Conservation (phyloP, 2,113 vertebrate species). For the Tenebrosternarchus preto region DNA sequence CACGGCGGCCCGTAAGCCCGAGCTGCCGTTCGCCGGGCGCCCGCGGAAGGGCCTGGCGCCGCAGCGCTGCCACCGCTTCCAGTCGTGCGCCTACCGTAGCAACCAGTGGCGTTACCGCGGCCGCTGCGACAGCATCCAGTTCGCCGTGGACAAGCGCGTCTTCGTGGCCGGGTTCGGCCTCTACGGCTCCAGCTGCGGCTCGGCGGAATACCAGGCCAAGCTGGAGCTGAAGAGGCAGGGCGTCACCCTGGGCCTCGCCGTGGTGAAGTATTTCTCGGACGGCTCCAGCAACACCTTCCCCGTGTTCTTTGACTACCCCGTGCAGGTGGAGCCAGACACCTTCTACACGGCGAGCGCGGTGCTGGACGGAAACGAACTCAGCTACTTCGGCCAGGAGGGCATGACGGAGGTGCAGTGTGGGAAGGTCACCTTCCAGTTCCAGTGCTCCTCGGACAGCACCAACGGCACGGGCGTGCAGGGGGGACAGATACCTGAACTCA, state of each 20-base stretch:
- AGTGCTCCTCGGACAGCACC: slow-evolving; percentile 98
- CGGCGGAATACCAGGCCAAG: slow-evolving; percentile 92
- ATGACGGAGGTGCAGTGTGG: slow-evolving; percentile 98
- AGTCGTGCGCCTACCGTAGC: slow-evolving; percentile 96
- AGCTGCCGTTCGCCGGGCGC: slow-evolving; percentile 86
- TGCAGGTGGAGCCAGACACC: slow-evolving; percentile 95
- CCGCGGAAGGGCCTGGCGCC: slow-evolving; percentile 88
- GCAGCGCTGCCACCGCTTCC: slow-evolving; percentile 95
- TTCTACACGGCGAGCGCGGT: slow-evolving; percentile 98
- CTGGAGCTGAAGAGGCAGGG: slow-evolving; percentile 97
- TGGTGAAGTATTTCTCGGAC: slow-evolving; percentile 95
- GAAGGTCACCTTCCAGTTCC: slow-evolving; percentile 97
- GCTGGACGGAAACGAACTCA: slow-evolving; percentile 95
- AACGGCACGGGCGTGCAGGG: slow-evolving; percentile 97
- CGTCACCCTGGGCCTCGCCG: slow-evolving; percentile 83
- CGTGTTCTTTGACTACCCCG: slow-evolving; percentile 92
- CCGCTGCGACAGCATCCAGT: slow-evolving; percentile 98
- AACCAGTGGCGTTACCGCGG: slow-evolving; percentile 98
- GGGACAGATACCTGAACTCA: slow-evolving; percentile 95
- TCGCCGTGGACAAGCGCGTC: slow-evolving; percentile 91
- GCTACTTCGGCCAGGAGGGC: slow-evolving; percentile 97
- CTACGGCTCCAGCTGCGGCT: slow-evolving; percentile 96
- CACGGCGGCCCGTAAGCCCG: slow-evolving; percentile 91
- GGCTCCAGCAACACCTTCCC: slow-evolving; percentile 96
- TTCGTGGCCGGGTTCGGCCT: slow-evolving; percentile 96